These are phyloP conservation scores for Conchocele bisecta DNA, from an alignment of 2,888 invertebrate species.

Conservation along the genomic window DNA sequence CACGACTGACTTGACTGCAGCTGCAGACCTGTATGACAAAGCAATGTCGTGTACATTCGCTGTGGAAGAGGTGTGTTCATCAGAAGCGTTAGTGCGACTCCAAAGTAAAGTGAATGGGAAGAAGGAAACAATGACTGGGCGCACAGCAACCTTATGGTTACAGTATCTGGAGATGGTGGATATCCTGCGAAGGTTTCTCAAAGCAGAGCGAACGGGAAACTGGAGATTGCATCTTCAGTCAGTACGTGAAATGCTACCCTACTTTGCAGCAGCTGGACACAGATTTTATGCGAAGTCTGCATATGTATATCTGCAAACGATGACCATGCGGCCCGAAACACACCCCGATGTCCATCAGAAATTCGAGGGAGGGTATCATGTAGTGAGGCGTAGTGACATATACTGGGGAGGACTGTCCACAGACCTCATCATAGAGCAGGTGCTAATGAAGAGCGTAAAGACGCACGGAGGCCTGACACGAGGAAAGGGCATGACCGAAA, in stretches of 20 bases:
- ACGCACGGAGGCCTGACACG: constrained; percentile 55
- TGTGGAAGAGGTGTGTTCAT: background rate
- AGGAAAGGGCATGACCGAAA: constrained; percentile 51
- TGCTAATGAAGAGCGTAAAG: constrained; percentile 60
- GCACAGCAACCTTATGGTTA: constrained; percentile 38
- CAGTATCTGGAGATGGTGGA: constrained; percentile 43
- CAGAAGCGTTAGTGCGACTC: background rate
- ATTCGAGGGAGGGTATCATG: constrained; percentile 44
- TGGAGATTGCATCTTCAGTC: constrained; percentile 37
- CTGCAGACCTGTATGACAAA: background rate
- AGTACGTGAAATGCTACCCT: constrained; percentile 41
- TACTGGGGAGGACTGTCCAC: constrained; percentile 46
- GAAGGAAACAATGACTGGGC: background rate
- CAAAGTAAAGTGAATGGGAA: background rate
- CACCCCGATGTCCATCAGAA: constrained; percentile 37
- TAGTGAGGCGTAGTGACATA: constrained; percentile 32
- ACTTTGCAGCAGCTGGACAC: constrained; percentile 48
- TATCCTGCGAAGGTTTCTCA: constrained; percentile 37
- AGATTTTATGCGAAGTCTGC: constrained; percentile 40
- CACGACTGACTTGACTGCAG: too few relatives aligned
- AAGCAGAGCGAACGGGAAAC: constrained; percentile 43
- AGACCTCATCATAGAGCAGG: constrained; percentile 57
- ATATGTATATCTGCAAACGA: constrained; percentile 35
- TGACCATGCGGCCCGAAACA: constrained; percentile 8
- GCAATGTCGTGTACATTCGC: background rate